Conservation (phyloP, 2,888 invertebrate species). For the Cybosia mesomella region DNA sequence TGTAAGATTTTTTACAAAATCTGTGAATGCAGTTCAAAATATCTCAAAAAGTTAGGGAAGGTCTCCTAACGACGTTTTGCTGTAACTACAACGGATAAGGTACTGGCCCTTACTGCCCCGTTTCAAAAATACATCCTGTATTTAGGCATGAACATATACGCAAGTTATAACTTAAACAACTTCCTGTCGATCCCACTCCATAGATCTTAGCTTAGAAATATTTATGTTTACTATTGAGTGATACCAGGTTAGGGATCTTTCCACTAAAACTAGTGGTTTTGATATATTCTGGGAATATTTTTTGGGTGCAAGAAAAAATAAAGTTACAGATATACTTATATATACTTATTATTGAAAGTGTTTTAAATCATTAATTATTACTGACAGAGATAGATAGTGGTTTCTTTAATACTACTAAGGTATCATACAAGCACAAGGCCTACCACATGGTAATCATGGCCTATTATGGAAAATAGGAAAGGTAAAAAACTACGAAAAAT, state of each 20-base stretch:
- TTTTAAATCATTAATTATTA: no score
- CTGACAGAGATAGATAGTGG: not conserved
- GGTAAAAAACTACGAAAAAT: no score
- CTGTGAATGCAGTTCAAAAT: no score
- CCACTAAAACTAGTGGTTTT: not conserved
- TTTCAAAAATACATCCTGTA: no score
- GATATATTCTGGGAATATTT: not conserved
- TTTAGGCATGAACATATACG: constrained; percentile 2
- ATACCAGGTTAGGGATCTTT: not conserved
- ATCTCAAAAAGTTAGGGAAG: no score
- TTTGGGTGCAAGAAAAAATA: not conserved
- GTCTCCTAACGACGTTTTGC: no score
- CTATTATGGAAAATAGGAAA: not conserved
- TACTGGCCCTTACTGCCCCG: no score
- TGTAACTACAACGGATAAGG: no score
- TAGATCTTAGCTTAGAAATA: not conserved
- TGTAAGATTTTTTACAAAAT: not conserved
- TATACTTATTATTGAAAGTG: no score
- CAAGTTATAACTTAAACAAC: not conserved
- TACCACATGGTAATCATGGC: not conserved
- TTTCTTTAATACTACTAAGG: not conserved
- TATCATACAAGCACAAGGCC: not conserved
- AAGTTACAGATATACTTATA: not conserved
- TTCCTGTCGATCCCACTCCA: not conserved
- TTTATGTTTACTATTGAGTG: not conserved